phyloP scores from a whole-genome alignment of 2,113 vertebrate species.

The Pongo pygmaeus region DNA sequence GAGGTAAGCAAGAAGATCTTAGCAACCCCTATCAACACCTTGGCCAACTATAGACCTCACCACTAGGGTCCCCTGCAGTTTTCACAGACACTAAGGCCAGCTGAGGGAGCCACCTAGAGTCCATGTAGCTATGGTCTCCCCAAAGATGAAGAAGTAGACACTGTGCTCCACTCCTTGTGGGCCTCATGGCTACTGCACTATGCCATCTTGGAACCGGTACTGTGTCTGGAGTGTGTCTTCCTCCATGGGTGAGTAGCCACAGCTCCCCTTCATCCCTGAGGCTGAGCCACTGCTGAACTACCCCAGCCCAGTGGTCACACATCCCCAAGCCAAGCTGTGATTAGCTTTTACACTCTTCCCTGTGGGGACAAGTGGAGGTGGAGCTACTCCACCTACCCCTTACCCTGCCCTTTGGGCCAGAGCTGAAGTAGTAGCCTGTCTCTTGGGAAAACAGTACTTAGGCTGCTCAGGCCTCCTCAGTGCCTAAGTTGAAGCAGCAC shows the following conservation, averaged over 20 bases:
- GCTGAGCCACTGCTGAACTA: not conserved
- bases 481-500: not conserved
- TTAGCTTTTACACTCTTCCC: not conserved
- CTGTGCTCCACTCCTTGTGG: not conserved
- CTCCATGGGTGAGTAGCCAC: not conserved
- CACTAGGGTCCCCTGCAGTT: not conserved
- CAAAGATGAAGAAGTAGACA: not conserved
- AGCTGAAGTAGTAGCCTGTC: not conserved
- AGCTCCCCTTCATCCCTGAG: not conserved
- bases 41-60: not conserved
- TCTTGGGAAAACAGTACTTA: not conserved
- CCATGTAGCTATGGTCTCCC: not conserved
- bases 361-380: not conserved
- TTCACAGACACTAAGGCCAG: not conserved
- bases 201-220: not conserved
- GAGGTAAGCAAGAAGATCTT: not conserved
- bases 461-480: not conserved
- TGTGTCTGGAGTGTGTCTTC: not conserved
- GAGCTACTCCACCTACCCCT: not conserved
- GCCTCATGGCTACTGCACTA: not conserved
- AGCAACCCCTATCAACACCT: not conserved
- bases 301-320: not conserved
- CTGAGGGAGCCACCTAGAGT: not conserved
- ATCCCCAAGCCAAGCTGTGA: not conserved
- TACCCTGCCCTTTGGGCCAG: not conserved